Percentiles rank a stretch among this genome's conserved stretches.
phyloP scores from a whole-genome alignment of 1,140 invertebrate species.

The Eueides isabella region DNA sequence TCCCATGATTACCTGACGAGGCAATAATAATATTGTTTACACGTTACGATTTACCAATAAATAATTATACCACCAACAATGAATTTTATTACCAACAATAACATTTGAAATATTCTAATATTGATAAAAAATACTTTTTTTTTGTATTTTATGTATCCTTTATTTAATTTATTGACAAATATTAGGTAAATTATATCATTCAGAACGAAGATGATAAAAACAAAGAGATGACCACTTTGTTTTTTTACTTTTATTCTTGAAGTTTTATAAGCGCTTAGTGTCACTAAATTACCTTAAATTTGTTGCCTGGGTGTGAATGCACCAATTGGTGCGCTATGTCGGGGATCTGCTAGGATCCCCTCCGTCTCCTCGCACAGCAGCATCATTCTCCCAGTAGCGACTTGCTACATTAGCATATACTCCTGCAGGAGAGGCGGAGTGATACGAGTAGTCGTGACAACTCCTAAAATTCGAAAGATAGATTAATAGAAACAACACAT shows the following conservation, averaged over 20 bases:
- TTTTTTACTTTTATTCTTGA: background rate
- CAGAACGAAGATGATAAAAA: no score
- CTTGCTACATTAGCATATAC: slow-evolving; percentile 27
- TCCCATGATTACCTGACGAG: slow-evolving; percentile 85
- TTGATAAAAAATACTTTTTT: no score
- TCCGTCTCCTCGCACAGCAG: slow-evolving; percentile 1
- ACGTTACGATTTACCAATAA: no score
- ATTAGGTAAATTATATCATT: no score
- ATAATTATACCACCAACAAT: no score
- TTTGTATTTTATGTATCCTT: no score
- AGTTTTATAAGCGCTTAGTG: no score
- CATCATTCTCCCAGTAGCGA: slow-evolving; percentile 34
- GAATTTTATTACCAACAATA: no score
- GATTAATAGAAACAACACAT: background rate
- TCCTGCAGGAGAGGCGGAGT: slow-evolving; percentile 33
- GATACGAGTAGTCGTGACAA: slow-evolving; percentile 31
- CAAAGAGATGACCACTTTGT: no score
- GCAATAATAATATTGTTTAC: background rate
- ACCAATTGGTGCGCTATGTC: slow-evolving; percentile 32
- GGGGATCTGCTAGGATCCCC: slow-evolving; percentile 17
- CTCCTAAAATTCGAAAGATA: slow-evolving; percentile 21
- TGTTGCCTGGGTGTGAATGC: slow-evolving; percentile 26
- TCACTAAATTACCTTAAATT: slow-evolving; percentile 23
- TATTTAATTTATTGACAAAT: no score
- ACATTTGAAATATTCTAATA: no score